Evolutionary conservation across 2,113 vertebrate species (phyloP).

Genomic region (Calypte anna): DNA sequence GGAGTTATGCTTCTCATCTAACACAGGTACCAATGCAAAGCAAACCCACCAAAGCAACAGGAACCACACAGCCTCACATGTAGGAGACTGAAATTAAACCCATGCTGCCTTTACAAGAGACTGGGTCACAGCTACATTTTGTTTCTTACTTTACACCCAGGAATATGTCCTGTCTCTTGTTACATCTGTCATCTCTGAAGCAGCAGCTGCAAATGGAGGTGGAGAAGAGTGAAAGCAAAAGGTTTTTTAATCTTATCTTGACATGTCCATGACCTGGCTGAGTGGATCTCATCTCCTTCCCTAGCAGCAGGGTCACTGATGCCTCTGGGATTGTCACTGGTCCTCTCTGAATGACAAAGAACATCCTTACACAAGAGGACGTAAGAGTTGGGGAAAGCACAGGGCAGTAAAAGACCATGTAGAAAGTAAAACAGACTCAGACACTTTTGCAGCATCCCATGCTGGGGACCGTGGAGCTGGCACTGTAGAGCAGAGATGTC

Average conservation of each 20-base stretch:
- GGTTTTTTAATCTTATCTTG: background rate
- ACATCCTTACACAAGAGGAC: background rate
- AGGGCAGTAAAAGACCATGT: background rate
- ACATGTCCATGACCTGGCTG: slow-evolving; percentile 67
- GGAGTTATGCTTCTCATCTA: background rate
- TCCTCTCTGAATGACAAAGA: background rate
- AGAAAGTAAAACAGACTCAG: background rate
- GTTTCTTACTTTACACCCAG: slow-evolving; percentile 76
- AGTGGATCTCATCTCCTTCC: slow-evolving; percentile 15
- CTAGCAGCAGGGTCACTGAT: slow-evolving; percentile 67
- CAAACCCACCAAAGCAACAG: background rate
- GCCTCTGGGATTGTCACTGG: slow-evolving; percentile 67
- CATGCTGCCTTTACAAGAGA: background rate
- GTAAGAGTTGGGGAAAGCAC: background rate
- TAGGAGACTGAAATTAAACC: background rate
- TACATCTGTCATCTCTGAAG: slow-evolving; percentile 81
- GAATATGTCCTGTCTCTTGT: slow-evolving; percentile 80
- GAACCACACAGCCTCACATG: background rate
- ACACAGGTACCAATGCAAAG: background rate
- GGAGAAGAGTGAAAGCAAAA: background rate
- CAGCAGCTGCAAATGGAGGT: slow-evolving; percentile 64
- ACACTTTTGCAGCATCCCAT: background rate
- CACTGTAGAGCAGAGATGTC: background rate
- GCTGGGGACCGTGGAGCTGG: fast-evolving
- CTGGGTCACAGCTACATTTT: background rate